Evolutionary conservation across 2,797 vertebrate genomes (phyloP).

Genomic region (Catharus ustulatus): DNA sequence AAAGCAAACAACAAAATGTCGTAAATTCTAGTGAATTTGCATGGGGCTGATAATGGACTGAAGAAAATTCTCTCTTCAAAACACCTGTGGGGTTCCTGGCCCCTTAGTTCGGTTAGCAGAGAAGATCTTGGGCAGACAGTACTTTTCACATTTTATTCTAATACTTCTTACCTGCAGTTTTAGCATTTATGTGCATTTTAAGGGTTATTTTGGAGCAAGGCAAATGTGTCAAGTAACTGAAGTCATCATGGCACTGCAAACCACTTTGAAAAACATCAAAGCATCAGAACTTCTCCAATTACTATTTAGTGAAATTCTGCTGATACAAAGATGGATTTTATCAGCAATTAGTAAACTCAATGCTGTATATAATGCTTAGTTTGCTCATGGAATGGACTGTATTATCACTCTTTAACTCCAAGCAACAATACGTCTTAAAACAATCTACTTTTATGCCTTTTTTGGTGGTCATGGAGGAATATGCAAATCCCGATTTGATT

Average conservation of each 20-base stretch:
- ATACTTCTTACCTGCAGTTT: background rate
- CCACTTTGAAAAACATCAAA: background rate
- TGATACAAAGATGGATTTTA: background rate
- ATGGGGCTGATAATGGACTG: background rate
- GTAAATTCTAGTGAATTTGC: background rate
- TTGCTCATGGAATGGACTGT: background rate
- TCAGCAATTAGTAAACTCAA: background rate
- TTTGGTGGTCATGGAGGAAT: background rate
- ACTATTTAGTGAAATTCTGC: background rate
- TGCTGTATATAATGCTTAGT: background rate
- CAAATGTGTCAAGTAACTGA: background rate
- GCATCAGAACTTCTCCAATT: background rate
- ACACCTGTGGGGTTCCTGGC: background rate
- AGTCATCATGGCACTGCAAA: background rate
- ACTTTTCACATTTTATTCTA: background rate
- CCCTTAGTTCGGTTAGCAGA: rapidly evolving
- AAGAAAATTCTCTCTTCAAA: background rate
- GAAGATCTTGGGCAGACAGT: background rate
- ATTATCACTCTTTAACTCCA: background rate
- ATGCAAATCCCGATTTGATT: conserved; percentile 30
- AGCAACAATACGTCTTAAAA: background rate
- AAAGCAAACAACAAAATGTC: background rate
- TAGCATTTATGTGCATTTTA: background rate
- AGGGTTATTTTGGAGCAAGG: background rate
- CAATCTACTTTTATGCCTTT: background rate